Evolutionary conservation across 1,140 invertebrate species (phyloP).

Genomic region (Plutomurus gul): DNA sequence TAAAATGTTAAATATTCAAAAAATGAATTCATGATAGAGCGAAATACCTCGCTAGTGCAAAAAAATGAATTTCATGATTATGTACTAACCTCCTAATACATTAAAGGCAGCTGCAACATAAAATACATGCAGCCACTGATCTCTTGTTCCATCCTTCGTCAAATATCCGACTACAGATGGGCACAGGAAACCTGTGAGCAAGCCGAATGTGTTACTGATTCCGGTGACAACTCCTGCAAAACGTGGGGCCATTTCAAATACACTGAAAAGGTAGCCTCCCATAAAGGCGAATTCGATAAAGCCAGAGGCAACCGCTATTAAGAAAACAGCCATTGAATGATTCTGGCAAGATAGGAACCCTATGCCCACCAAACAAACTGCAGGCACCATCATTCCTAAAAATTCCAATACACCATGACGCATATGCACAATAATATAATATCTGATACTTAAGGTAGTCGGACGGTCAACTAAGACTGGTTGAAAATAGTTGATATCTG

Average conservation of each 20-base stretch:
- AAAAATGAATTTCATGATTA: conserved; percentile 59
- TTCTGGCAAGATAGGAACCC: conserved; percentile 44
- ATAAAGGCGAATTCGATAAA: conserved; percentile 54
- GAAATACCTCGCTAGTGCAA: conserved; percentile 55
- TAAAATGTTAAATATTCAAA: too few species aligned
- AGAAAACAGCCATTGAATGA: conserved; percentile 44
- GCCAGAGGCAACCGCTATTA: conserved; percentile 49
- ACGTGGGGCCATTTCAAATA: conserved; percentile 55
- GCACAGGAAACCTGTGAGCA: conserved; percentile 55
- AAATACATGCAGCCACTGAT: conserved; percentile 57
- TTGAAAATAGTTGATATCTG: too few species aligned
- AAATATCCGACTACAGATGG: conserved; percentile 53
- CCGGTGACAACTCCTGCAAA: conserved; percentile 57
- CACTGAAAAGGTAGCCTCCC: conserved; percentile 56
- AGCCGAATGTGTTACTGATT: conserved; percentile 57
- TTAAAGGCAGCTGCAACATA: conserved; percentile 54
- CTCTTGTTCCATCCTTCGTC: conserved; percentile 54
- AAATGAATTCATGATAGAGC: too few species aligned
- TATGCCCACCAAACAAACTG: background rate
- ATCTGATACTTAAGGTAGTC: too few species aligned
- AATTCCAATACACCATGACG: too few species aligned
- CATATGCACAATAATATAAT: too few species aligned
- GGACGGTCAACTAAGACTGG: too few species aligned
- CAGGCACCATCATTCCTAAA: background rate
- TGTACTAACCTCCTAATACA: conserved; percentile 57